These are phyloP conservation scores for Marmota flaviventris DNA, from an alignment of 2,113 vertebrate genomes.

Conservation along the genomic window DNA sequence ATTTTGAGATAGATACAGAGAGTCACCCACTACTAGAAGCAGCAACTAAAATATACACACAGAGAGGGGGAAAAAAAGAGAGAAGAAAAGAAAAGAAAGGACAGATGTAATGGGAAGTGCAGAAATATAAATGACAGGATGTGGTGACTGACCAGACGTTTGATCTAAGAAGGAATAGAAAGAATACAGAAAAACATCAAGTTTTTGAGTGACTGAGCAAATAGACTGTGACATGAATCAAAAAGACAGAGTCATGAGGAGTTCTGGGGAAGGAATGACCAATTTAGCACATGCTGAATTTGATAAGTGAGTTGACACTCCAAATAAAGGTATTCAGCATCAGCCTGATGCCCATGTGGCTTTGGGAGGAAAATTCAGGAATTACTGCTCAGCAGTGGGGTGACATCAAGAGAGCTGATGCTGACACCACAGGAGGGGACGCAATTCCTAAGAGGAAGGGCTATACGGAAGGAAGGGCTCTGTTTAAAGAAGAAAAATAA, in stretches of 20 bases:
- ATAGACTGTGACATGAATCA: not conserved
- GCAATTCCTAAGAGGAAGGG: not conserved
- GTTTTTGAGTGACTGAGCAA: not conserved
- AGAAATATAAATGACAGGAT: constrained; percentile 51
- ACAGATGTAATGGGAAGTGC: not conserved
- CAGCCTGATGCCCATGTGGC: not conserved
- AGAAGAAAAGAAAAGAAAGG: no score
- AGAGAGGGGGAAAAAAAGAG: not conserved
- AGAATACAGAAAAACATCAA: not conserved
- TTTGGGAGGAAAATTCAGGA: not conserved
- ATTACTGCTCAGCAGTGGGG: not conserved
- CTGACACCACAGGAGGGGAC: not conserved
- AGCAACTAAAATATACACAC: not conserved
- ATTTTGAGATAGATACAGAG: not conserved
- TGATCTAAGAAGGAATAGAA: not conserved
- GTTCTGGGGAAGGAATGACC: not conserved
- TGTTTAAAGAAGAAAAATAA: not conserved
- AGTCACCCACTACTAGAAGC: not conserved
- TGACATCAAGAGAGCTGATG: not conserved
- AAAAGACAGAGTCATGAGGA: not conserved
- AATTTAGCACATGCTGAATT: not conserved
- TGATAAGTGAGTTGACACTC: not conserved
- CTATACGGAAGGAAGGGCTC: not conserved
- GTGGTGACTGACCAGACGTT: not conserved
- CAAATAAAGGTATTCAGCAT: not conserved